phyloP scores from a whole-genome alignment of 2,113 vertebrate genomes.

The Argyrosomus japonicus region DNA sequence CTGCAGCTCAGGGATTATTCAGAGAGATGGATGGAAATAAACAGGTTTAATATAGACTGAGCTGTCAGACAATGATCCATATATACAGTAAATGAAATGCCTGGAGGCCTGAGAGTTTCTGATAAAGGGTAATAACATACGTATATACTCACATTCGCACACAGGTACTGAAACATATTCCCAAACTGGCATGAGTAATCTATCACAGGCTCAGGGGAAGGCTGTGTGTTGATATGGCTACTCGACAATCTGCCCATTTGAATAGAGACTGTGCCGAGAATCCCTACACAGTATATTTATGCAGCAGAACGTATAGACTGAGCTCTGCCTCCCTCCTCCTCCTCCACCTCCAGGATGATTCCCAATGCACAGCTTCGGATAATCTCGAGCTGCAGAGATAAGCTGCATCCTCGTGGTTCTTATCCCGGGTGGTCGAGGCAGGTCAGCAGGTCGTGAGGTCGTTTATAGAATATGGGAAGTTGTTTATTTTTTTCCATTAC shows the following conservation, averaged over 20 bases:
- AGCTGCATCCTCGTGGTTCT: background rate
- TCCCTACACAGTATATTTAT: background rate
- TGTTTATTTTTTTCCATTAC: background rate
- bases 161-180: slow-evolving; percentile 13
- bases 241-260: slow-evolving; percentile 27
- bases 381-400: background rate
- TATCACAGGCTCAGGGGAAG: slow-evolving; percentile 38
- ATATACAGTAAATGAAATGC: slow-evolving; percentile 62
- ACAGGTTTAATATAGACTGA: slow-evolving; percentile 49
- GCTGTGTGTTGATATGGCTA: slow-evolving; percentile 24
- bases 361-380: background rate
- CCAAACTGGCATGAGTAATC: slow-evolving; percentile 36
- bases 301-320: background rate
- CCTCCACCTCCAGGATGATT: background rate
- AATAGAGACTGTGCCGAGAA: slow-evolving; percentile 21
- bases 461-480: background rate
- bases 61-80: slow-evolving; percentile 63
- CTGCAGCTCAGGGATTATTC: slow-evolving; percentile 54
- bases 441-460: background rate
- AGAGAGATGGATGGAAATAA: slow-evolving; percentile 49
- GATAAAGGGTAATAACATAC: slow-evolving; percentile 58
- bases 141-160: slow-evolving; percentile 14
- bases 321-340: background rate
- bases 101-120: slow-evolving; percentile 45
- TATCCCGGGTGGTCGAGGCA: background rate